Evolutionary conservation across 37 sponge, comb jelly and placozoan species (phyloP).

Genomic region (Cladorhizidae sp.): DNA sequence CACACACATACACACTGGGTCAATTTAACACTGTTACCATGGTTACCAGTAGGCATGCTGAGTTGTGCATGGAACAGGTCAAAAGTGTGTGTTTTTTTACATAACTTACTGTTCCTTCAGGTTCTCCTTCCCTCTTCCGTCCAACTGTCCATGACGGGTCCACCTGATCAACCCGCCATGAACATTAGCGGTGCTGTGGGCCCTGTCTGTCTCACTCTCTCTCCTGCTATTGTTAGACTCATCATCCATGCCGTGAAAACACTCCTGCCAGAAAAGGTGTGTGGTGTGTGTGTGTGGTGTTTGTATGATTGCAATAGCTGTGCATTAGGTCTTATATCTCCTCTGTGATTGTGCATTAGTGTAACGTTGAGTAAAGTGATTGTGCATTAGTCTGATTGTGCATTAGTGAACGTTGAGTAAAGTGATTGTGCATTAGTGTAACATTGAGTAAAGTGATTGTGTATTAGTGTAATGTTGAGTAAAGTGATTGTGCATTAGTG

Average conservation of each 20-base stretch:
- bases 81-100: too few relatives aligned
- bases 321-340: not conserved
- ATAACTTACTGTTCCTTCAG: slow-evolving; percentile 28
- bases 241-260: slow-evolving; percentile 60
- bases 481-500: too few relatives aligned
- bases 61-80: too few relatives aligned
- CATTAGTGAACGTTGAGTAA: too few relatives aligned
- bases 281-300: too few relatives aligned
- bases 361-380: not conserved
- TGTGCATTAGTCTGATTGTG: too few relatives aligned
- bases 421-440: too few relatives aligned
- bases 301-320: too few relatives aligned
- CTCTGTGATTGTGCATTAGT: not conserved
- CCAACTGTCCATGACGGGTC: slow-evolving; percentile 26
- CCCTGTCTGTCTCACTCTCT: slow-evolving; percentile 53
- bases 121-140: slow-evolving; percentile 66
- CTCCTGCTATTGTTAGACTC: slow-evolving; percentile 68
- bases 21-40: too few relatives aligned
- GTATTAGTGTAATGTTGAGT: too few relatives aligned
- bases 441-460: too few relatives aligned
- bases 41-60: not conserved
- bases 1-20: too few relatives aligned
- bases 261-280: slow-evolving; percentile 56
- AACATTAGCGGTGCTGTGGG: slow-evolving; percentile 30
- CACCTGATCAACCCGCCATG: slow-evolving; percentile 47